These are phyloP conservation scores for Caerostris darwini DNA, from an alignment of 1,140 invertebrate genomes.

Conservation along the genomic window DNA sequence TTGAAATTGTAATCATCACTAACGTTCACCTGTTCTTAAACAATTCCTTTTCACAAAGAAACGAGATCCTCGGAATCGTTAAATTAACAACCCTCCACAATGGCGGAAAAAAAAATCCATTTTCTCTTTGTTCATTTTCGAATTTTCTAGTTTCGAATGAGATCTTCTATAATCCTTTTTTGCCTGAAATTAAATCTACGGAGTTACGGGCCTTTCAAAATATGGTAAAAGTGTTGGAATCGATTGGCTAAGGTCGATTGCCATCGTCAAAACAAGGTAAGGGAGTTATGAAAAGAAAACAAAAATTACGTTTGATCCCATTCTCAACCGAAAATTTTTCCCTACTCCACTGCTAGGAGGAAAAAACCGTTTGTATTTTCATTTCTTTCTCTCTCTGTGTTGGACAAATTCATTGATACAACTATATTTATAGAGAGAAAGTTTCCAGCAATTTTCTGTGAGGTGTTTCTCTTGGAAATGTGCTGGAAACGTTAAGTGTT, in stretches of 20 bases:
- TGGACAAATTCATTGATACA: constrained; percentile 14
- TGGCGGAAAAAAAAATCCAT: neutral
- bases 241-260: neutral
- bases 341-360: neutral
- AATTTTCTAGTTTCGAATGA: constrained; percentile 7
- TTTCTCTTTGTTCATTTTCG: constrained; percentile 21
- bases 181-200: constrained; percentile 32
- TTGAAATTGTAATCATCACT: neutral
- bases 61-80: neutral
- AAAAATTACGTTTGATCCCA: constrained; percentile 38
- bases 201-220: constrained; percentile 22
- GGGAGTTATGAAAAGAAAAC: constrained; percentile 4
- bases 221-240: constrained; percentile 14
- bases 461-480: constrained; percentile 44
- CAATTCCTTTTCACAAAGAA: neutral
- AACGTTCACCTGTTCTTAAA: neutral
- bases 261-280: constrained; percentile 31
- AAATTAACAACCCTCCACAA: neutral
- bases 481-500: constrained; percentile 41
- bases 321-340: constrained; percentile 35
- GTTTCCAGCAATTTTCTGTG: constrained; percentile 2
- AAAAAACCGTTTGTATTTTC: neutral
- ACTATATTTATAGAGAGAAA: constrained; percentile 32
- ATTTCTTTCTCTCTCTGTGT: neutral
- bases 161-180: constrained; percentile 25